Evolutionary conservation across 64 coral and sea anemone species (phyloP).

Genomic region (Stylophora pistillata): DNA sequence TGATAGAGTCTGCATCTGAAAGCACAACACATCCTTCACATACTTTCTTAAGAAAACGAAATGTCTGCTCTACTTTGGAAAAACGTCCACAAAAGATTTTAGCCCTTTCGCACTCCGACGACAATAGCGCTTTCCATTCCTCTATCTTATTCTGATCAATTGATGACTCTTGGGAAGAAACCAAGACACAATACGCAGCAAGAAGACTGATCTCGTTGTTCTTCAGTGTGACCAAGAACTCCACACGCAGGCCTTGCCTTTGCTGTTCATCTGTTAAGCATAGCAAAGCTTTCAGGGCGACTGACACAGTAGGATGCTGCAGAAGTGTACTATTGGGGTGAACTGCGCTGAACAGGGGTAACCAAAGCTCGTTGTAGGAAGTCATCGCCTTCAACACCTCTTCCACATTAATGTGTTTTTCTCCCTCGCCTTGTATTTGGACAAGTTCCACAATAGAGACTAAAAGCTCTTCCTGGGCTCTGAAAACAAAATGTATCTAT

Average conservation of each 20-base stretch:
- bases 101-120: not conserved
- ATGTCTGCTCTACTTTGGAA: not conserved
- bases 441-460: not conserved
- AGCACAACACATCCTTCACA: not conserved
- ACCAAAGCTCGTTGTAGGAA: not conserved
- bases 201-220: not conserved
- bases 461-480: slow-evolving; percentile 6
- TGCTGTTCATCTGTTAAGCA: not conserved
- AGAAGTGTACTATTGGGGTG: not conserved
- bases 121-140: not conserved
- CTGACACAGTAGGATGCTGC: not conserved
- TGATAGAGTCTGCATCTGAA: not conserved
- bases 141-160: not conserved
- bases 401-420: not conserved
- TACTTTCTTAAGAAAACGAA: not conserved
- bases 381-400: not conserved
- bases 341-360: not conserved
- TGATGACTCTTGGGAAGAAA: not conserved
- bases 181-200: not conserved
- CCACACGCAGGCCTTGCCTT: not conserved
- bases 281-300: not conserved
- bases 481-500: too few relatives aligned
- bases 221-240: not conserved
- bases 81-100: not conserved
- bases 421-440: not conserved